Evolutionary conservation across 2,797 vertebrate species (phyloP).

Genomic region (Hydrophis major): DNA sequence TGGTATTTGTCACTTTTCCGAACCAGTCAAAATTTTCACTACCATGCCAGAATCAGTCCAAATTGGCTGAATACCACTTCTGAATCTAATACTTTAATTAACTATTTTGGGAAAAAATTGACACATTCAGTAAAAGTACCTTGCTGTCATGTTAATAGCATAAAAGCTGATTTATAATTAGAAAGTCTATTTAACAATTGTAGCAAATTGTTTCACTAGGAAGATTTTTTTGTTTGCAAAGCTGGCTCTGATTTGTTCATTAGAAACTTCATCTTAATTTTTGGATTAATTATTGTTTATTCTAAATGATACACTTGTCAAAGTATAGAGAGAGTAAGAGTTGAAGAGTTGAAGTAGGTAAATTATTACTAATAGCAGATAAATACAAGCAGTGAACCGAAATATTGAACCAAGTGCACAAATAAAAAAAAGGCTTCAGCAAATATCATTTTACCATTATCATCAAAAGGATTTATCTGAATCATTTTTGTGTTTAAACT

Average conservation of each 20-base stretch:
- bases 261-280: conserved; percentile 27
- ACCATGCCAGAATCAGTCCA: no score
- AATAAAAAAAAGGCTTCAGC: background rate
- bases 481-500: background rate
- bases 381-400: background rate
- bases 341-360: background rate
- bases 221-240: background rate
- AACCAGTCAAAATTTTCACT: no score
- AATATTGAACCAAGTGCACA: background rate
- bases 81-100: background rate
- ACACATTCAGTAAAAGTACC: background rate
- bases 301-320: conserved; percentile 25
- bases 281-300: conserved; percentile 25
- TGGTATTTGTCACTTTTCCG: no score
- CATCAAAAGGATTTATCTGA: background rate
- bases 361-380: conserved; percentile 2
- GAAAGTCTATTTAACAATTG: background rate
- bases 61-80: no score
- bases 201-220: background rate
- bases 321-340: conserved; percentile 24
- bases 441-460: background rate
- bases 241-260: conserved; percentile 21
- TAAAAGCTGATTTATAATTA: background rate
- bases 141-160: background rate
- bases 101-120: background rate